These are phyloP conservation scores for Nylanderia fulva DNA, from an alignment of 1,140 invertebrate species.

Conservation along the genomic window DNA sequence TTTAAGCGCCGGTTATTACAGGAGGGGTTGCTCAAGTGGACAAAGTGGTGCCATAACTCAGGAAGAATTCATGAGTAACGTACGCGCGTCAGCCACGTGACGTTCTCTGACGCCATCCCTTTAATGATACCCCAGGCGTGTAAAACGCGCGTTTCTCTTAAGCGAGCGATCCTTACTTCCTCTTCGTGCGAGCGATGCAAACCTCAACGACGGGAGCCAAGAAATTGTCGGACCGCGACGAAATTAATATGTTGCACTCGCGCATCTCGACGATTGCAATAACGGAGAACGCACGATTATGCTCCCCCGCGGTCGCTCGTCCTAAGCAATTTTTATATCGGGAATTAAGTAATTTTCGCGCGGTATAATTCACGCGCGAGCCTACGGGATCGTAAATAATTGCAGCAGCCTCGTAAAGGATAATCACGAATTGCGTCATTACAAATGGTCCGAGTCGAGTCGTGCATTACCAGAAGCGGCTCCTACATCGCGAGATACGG, in stretches of 20 bases:
- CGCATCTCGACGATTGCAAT: constrained; percentile 8
- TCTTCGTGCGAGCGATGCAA: neutral
- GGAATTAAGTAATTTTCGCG: constrained; percentile 62
- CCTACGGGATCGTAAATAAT: constrained; percentile 67
- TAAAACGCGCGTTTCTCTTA: constrained; percentile 56
- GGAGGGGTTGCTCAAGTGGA: constrained; percentile 49
- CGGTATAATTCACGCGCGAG: constrained; percentile 40
- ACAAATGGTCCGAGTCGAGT: constrained; percentile 53
- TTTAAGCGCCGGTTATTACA: constrained; percentile 66
- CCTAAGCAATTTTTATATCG: constrained; percentile 24
- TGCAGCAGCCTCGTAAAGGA: constrained; percentile 59
- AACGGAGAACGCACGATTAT: neutral
- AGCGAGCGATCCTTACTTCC: constrained; percentile 59
- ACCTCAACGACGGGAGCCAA: neutral
- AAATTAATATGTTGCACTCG: constrained; percentile 33
- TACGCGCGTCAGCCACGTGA: constrained; percentile 51
- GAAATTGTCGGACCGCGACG: constrained; percentile 1
- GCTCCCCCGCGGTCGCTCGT: neutral
- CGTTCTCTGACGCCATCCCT: constrained; percentile 41
- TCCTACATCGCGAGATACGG: constrained; percentile 45
- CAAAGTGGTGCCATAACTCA: constrained; percentile 72
- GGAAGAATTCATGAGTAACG: constrained; percentile 67
- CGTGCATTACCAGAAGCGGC: constrained; percentile 66
- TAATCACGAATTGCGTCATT: constrained; percentile 69
- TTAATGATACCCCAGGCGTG: constrained; percentile 62